Base-by-base conservation (phyloP, 1,140 invertebrate species). In the Wasmannia auropunctata region DNA sequence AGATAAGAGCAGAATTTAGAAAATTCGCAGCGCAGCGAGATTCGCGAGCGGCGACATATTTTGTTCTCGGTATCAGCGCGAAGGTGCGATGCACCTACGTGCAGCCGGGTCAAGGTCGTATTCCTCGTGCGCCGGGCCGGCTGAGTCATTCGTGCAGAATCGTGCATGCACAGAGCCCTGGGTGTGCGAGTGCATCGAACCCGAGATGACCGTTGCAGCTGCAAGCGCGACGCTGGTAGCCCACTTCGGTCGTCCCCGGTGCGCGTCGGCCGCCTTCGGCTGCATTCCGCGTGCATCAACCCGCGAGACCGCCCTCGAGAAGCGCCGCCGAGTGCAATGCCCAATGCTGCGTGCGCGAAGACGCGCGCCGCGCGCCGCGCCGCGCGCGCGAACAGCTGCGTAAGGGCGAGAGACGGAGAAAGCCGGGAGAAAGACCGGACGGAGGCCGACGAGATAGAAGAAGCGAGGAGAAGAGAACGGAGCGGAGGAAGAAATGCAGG, bases 51-150 rank as follows among this genome's bases (percentile, higher is more conserved):
- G 25, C 79, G 79, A 74, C 67, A 74, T 46, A 72, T 83, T 74
- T 83, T 46, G 37, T 34, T 72, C 67, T 25, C 19, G 28, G 51
- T 69, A 72, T 74, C 67, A 16, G 46, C 70, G 22, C 65, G 85
- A 93, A 94, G 91, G 93, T 94, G 86, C 92, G 91, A 93, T 91
- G 91, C 92, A 94, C 93, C 91, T 88, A 91, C 88, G 93, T 93
- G 86, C 91, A 93, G 94, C 86, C 94, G 91, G 94, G 94, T 95
- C 94, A 95, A 95, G 94, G 94, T 93, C 94, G 93, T 91, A 90
- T 92, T 89, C 87, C 90, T 92, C 92, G 91, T 88, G 91, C 91
- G 88, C 87, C 91, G 87, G 92, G 87, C 91, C 76, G 89, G 92
- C 93, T 93, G 93, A 93, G 91, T 93, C 92, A 93, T 92, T 93